These are phyloP conservation scores for Triplophysa dalaica DNA, from an alignment of 2,113 vertebrate genomes.

Conservation along the genomic window DNA sequence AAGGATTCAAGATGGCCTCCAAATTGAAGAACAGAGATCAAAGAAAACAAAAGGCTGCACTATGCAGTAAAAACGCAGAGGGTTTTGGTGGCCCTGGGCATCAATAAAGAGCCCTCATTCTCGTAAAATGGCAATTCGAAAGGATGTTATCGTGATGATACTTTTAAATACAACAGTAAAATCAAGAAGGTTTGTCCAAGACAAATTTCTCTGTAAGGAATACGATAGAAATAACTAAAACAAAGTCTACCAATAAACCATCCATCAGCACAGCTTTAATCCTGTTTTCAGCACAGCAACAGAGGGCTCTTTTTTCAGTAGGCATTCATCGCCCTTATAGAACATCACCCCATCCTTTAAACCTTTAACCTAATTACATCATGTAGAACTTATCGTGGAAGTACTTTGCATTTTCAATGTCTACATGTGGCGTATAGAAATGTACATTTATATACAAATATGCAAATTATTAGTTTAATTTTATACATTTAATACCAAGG, in stretches of 20 bases:
- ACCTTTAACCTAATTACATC: no score
- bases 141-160: slow-evolving; percentile 3
- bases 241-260: slow-evolving; percentile 1
- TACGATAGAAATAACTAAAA: neutral
- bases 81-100: slow-evolving; percentile 29
- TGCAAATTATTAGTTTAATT: no score
- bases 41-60: slow-evolving; percentile 74
- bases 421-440: no score
- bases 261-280: neutral
- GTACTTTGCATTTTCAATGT: no score
- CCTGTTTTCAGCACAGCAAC: neutral
- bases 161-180: slow-evolving; percentile 1
- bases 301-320: no score
- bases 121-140: slow-evolving; percentile 10
- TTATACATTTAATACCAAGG: no score
- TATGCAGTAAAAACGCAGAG: slow-evolving; percentile 67
- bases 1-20: slow-evolving; percentile 75
- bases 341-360: no score
- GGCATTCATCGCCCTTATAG: no score
- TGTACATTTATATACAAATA: no score
- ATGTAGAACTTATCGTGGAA: no score
- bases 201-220: neutral
- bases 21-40: slow-evolving; percentile 72
- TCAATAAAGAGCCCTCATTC: slow-evolving; percentile 14
- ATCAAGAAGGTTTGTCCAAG: neutral